Percentiles rank a stretch among this genome's conserved stretches.
Conservation (phyloP, 2,113 vertebrate genomes). For the Oriolus oriolus region DNA sequence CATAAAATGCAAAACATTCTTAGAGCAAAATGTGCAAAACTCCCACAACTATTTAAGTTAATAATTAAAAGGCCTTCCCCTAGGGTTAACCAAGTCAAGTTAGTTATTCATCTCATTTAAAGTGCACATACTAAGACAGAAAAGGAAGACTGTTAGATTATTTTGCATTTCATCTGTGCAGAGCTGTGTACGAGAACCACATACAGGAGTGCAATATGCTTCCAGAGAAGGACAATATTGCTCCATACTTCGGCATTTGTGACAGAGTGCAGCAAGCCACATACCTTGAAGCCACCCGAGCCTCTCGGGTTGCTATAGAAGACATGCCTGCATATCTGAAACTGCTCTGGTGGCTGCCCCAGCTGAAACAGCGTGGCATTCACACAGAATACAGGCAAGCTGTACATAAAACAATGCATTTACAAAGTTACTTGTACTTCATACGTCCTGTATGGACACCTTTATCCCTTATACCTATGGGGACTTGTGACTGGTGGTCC, state of each 20-base stretch:
- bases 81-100: conserved; percentile 49
- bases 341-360: background rate
- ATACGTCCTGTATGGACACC: background rate
- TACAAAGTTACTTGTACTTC: background rate
- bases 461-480: too few relatives aligned
- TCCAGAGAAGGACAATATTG: background rate
- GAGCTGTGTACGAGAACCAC: background rate
- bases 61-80: conserved; percentile 61
- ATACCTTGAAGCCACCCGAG: background rate
- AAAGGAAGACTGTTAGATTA: background rate
- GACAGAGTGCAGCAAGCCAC: background rate
- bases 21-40: background rate
- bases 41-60: conserved; percentile 45
- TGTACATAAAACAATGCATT: rapidly evolving
- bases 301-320: background rate
- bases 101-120: conserved; percentile 36
- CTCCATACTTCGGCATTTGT: background rate
- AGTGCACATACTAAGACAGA: background rate
- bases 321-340: background rate
- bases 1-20: conserved; percentile 13
- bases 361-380: background rate
- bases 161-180: background rate
- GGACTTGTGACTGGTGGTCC: background rate
- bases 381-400: background rate
- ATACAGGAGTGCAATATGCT: background rate